Evolutionary conservation across 2,888 invertebrate genomes (phyloP).

Genomic region (Apamea sordens): DNA sequence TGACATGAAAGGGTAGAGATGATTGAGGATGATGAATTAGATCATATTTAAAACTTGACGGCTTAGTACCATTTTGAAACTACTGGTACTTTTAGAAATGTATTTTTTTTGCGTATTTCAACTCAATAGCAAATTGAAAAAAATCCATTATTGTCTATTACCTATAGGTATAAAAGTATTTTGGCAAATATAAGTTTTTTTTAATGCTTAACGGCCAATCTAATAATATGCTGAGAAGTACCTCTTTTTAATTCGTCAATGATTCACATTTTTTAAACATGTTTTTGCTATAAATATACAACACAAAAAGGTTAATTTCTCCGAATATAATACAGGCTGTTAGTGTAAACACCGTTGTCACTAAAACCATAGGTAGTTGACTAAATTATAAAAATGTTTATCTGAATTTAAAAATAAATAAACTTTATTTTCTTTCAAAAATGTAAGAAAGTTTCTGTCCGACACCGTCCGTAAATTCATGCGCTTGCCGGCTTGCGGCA

Average conservation of each 20-base stretch:
- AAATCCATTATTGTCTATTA: background rate
- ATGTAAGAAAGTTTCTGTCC: no score
- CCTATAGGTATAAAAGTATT: background rate
- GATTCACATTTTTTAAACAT: background rate
- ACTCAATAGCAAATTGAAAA: background rate
- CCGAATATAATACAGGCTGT: no score
- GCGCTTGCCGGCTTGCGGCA: no score
- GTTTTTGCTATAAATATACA: background rate
- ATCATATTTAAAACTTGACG: background rate
- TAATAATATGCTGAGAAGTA: background rate
- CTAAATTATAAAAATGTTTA: no score
- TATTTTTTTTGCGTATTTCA: background rate
- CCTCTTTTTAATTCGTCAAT: background rate
- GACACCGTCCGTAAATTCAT: no score
- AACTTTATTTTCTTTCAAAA: no score
- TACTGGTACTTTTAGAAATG: background rate
- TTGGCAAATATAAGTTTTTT: background rate
- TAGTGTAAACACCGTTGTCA: no score
- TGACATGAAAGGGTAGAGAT: background rate
- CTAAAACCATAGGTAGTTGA: no score
- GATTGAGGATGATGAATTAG: conserved; percentile 42
- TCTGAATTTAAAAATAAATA: no score
- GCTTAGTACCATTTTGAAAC: background rate
- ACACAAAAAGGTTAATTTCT: background rate
- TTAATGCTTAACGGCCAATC: background rate